Evolutionary conservation across 2,888 invertebrate genomes (phyloP), one percentile per base, ranked within the genome.

Genomic region (Drosophila mercatorum): DNA sequence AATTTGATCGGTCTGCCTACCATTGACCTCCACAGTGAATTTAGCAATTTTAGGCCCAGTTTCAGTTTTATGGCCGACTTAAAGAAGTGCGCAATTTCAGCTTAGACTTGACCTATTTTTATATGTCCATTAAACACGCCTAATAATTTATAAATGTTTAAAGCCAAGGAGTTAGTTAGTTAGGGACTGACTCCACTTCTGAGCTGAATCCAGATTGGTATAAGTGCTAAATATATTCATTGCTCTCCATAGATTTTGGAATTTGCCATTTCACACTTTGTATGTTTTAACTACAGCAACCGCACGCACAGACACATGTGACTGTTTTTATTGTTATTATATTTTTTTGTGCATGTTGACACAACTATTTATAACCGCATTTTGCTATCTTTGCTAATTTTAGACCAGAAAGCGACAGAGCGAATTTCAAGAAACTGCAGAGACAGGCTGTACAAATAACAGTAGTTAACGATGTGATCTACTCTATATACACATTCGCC

Each of bases 371-470:
- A 86, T 87, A 86, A 77, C 75, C 74, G 70, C 57, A 63, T 68
- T 75, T 67, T 58, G 77, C 77, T 86, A 89, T 90, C 90, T 90
- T 67, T 68, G 79, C 86, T 86, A 86, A 86, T 74, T 86, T 89
- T 86, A 90, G 86, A 73, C 60, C 64, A 69, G 64, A 82, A 75
- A 84, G 72, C 67, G 72, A 70, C 64, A 55, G 52, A 71, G 53
- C 53, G 53, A 78, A 83, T 70, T 68, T 66, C 65, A 67, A 76
- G 70, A 75, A 65, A 80, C 71, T 74, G 76, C 76, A 72, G 70
- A 86, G 80, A 77, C 83, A 75, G 72, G 72, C 90, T 86, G 87
- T 72, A 63, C 70, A 86, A 86, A 90, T 77, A 90, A 53, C 55
- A 67, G 70, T 75, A 77, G 70, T 56, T 63, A 55, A 34, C 51